phyloP scores from a whole-genome alignment of 1,140 invertebrate genomes.

The Drusus annulatus region DNA sequence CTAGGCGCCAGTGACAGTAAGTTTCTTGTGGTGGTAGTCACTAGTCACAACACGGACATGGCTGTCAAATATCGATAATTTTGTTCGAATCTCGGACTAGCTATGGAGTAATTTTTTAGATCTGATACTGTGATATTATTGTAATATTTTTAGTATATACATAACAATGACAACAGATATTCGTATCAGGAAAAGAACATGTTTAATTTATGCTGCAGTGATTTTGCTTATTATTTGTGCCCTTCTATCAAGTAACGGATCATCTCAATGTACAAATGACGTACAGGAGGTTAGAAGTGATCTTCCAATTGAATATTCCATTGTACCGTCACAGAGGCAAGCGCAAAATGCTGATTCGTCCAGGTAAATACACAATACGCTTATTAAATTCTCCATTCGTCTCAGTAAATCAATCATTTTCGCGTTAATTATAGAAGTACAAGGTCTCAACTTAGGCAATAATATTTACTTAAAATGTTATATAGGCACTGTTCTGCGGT shows the following conservation, averaged over 20 bases:
- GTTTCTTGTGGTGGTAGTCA: not conserved
- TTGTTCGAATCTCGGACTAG: slow-evolving; percentile 25
- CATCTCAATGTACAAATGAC: slow-evolving; percentile 47
- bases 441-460: slow-evolving; percentile 5
- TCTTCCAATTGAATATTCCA: slow-evolving; percentile 84
- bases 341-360: slow-evolving; percentile 27
- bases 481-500: too few relatives aligned
- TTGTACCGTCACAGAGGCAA: slow-evolving; percentile 79
- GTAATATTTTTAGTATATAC: slow-evolving; percentile 1
- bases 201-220: slow-evolving; percentile 42
- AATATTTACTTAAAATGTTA: not conserved
- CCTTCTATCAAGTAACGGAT: slow-evolving; percentile 51
- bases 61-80: slow-evolving; percentile 40
- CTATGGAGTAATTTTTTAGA: slow-evolving; percentile 31
- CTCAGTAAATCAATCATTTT: slow-evolving; percentile 25
- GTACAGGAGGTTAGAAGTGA: slow-evolving; percentile 66
- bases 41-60: slow-evolving; percentile 12
- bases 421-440: slow-evolving; percentile 6
- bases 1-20: not conserved
- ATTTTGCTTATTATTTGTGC: slow-evolving; percentile 45
- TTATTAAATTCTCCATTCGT: not conserved
- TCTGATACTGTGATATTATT: slow-evolving; percentile 42
- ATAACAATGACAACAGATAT: slow-evolving; percentile 54
- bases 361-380: slow-evolving; percentile 24
- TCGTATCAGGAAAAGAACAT: slow-evolving; percentile 47